Conservation (phyloP, 2,888 invertebrate species). For the Pelosia muscerda region DNA sequence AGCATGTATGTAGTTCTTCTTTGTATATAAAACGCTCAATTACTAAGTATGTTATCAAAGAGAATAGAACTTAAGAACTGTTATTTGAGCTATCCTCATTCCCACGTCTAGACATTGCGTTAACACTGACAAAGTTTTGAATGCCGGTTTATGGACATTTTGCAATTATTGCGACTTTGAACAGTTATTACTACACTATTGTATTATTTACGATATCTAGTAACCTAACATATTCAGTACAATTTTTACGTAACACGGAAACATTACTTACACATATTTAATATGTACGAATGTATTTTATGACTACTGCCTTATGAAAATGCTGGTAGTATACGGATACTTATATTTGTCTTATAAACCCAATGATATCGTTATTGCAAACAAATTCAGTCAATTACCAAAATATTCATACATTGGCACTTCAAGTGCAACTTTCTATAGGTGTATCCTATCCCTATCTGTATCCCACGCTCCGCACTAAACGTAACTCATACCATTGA, state of each 20-base stretch:
- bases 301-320: background rate
- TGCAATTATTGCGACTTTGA: slow-evolving; percentile 33
- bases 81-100: slow-evolving; percentile 55
- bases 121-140: slow-evolving; percentile 40
- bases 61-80: slow-evolving; percentile 52
- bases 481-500: background rate
- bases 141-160: slow-evolving; percentile 29
- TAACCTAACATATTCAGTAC: background rate
- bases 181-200: slow-evolving; percentile 21
- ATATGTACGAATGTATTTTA: background rate
- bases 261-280: background rate
- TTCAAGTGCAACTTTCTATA: background rate
- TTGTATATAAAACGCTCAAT: background rate
- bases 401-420: background rate
- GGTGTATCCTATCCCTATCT: background rate
- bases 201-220: background rate
- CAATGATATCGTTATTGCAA: too few species aligned
- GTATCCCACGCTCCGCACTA: background rate
- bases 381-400: too few species aligned
- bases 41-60: background rate
- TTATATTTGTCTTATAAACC: too few species aligned
- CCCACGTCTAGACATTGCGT: slow-evolving; percentile 52
- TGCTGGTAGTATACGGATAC: too few species aligned
- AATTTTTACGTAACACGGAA: background rate
- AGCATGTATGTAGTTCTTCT: too few species aligned